These are phyloP conservation scores for Drosophila kohkoa DNA, from an alignment of 1,140 invertebrate genomes.

Conservation along the genomic window DNA sequence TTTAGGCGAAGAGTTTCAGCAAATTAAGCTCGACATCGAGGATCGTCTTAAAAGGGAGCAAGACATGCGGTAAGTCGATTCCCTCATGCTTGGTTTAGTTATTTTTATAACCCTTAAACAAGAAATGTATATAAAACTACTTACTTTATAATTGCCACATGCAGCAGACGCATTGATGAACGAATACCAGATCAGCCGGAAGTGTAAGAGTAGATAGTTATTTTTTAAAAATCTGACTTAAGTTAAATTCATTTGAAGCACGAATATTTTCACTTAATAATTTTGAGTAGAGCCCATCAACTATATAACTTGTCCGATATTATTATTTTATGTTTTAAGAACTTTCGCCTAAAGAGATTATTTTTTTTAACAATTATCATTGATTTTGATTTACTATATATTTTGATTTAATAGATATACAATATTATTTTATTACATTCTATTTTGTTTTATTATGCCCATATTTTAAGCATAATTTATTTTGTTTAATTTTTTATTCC, in stretches of 20 bases:
- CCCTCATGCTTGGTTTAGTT: no score
- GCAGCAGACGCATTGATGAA: constrained; percentile 53
- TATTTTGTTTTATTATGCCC: no score
- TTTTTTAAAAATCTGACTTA: neutral
- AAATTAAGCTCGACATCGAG: constrained; percentile 86
- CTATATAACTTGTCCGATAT: no score
- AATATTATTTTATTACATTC: neutral
- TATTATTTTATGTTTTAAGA: no score
- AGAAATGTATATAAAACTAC: neutral
- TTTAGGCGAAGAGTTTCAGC: constrained; percentile 86
- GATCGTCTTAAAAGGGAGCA: constrained; percentile 86
- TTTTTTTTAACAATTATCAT: no score
- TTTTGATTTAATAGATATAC: no score
- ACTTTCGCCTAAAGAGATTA: no score
- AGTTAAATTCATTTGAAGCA: neutral
- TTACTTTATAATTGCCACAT: constrained; percentile 22
- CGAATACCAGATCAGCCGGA: constrained; percentile 60
- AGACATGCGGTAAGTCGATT: constrained; percentile 59
- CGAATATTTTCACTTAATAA: neutral
- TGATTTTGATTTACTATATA: no score
- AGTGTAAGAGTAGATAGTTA: constrained; percentile 55
- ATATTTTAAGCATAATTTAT: no score
- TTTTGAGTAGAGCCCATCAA: no score
- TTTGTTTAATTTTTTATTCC: no score
- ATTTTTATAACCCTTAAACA: neutral